These are phyloP conservation scores for Unio pictorum DNA, from an alignment of 2,888 invertebrate species.

Conservation along the genomic window DNA sequence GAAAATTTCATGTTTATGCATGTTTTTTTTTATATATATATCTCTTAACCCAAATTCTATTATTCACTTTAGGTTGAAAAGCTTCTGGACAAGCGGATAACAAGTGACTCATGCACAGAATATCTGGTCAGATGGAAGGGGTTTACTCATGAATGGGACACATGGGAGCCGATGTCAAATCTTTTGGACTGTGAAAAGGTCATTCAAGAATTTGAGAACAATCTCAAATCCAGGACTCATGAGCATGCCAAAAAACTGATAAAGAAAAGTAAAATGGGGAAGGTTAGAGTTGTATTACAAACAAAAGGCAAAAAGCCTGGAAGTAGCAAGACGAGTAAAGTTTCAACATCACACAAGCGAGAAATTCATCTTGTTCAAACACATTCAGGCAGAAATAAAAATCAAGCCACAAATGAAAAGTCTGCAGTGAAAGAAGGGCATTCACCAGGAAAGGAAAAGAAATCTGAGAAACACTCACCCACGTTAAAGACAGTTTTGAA, in stretches of 20 bases:
- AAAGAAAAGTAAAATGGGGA: constrained; percentile 25
- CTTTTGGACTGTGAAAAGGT: constrained; percentile 43
- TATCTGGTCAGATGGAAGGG: constrained; percentile 63
- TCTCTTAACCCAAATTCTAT: background rate
- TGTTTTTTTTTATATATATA: constrained; percentile 1
- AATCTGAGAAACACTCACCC: too few relatives aligned
- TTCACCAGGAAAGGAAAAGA: constrained; percentile 1
- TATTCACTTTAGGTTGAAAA: constrained; percentile 46
- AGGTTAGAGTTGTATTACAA: background rate
- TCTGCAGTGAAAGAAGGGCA: constrained; percentile 1
- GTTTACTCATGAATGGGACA: constrained; percentile 53
- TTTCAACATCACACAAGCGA: background rate
- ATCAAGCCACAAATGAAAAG: constrained; percentile 4
- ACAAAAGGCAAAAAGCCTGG: constrained; percentile 1
- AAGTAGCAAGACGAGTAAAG: constrained; percentile 6
- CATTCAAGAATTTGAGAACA: constrained; percentile 41
- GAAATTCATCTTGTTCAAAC: too few relatives aligned
- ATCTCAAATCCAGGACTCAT: constrained; percentile 3
- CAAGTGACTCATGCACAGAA: constrained; percentile 29
- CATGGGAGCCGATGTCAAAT: constrained; percentile 63
- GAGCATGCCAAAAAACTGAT: constrained; percentile 21
- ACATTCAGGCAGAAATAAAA: constrained; percentile 4
- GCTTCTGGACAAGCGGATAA: constrained; percentile 37
- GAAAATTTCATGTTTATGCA: background rate
- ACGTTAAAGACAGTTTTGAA: too few relatives aligned